Percentiles rank a stretch among this genome's conserved stretches.
phyloP scores from a whole-genome alignment of 2,797 vertebrate species.

The Choloepus didactylus region DNA sequence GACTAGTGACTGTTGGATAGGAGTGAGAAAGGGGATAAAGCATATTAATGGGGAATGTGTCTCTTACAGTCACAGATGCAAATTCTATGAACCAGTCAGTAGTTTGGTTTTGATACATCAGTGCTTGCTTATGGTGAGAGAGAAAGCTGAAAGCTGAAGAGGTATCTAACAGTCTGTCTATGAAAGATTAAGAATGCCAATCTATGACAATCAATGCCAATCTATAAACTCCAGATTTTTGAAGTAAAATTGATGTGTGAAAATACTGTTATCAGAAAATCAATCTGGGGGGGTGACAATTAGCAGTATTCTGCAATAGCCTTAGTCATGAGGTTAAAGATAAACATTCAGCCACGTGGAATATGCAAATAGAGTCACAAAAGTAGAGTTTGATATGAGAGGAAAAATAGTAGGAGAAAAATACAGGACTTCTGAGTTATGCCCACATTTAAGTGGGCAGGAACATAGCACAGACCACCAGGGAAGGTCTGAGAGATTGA shows the following conservation, averaged over 20 bases:
- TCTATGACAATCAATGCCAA: not conserved
- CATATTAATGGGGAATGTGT: not conserved
- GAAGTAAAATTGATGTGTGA: not conserved
- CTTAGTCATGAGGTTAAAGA: not conserved
- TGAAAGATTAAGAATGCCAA: not conserved
- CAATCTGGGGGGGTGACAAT: not conserved
- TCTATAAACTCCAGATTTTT: not conserved
- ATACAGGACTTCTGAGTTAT: no score
- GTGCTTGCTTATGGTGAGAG: not conserved
- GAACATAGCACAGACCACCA: no score
- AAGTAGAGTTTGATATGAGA: not conserved
- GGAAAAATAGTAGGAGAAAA: not conserved
- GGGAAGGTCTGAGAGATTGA: not conserved
- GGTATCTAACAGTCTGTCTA: not conserved
- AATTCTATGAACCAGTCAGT: not conserved
- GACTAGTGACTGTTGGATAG: not conserved
- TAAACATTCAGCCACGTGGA: not conserved
- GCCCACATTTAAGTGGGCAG: not conserved
- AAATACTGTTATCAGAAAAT: not conserved
- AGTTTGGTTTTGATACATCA: not conserved
- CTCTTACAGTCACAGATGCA: not conserved
- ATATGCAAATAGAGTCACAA: not conserved
- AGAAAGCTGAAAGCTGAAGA: not conserved
- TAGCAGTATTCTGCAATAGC: not conserved
- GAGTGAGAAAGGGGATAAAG: not conserved